These are phyloP conservation scores for Otolemur garnettii DNA, from an alignment of 2,113 vertebrate species.

Conservation along the genomic window DNA sequence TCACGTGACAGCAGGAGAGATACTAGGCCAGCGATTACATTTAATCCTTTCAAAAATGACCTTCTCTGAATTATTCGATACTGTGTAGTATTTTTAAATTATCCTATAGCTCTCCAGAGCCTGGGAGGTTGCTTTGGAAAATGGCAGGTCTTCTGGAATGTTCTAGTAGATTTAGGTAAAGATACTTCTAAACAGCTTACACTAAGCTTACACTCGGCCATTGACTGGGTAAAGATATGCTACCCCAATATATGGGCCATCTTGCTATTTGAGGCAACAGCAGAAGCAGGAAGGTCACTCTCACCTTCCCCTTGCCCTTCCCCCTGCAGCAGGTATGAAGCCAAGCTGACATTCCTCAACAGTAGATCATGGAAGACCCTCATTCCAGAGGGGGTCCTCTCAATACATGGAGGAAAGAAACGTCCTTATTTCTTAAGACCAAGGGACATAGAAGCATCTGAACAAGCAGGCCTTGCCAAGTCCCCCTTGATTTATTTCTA, in stretches of 20 bases:
- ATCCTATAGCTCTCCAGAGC: neutral
- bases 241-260: neutral
- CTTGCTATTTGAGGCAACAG: neutral
- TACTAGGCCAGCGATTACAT: neutral
- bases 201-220: neutral
- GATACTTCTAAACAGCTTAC: neutral
- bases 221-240: neutral
- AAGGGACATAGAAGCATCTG: neutral
- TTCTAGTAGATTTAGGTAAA: neutral
- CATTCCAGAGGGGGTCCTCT: neutral
- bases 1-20: neutral
- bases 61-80: neutral
- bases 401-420: neutral
- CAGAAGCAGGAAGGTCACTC: neutral
- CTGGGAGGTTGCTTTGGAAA: neutral
- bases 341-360: neutral
- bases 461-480: neutral
- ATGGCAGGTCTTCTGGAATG: neutral
- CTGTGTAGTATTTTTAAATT: neutral
- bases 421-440: neutral
- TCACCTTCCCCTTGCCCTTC: rapidly evolving
- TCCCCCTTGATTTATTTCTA: neutral
- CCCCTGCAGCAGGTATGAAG: neutral
- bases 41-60: constrained; percentile 32
- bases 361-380: neutral